A percentile compares a stretch with the other conserved stretches of the same genome.
These are phyloP conservation scores for Catamblyrhynchus diadema DNA, from an alignment of 2,797 vertebrate species.

Conservation along the genomic window DNA sequence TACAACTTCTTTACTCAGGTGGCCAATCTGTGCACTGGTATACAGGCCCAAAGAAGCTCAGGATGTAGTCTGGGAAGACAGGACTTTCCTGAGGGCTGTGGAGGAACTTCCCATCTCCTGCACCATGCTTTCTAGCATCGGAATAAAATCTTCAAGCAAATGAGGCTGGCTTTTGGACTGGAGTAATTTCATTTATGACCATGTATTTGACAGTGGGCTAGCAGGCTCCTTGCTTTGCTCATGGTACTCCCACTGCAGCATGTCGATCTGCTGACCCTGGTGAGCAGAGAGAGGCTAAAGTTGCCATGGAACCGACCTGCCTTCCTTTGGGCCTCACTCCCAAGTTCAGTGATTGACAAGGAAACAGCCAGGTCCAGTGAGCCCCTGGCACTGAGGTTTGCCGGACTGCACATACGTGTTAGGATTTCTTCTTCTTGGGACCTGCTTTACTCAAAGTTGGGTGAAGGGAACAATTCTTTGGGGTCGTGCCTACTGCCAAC, in stretches of 20 bases:
- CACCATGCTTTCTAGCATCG: not conserved
- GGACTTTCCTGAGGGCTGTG: not conserved
- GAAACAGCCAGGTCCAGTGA: not conserved
- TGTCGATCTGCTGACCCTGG: not conserved
- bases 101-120: not conserved
- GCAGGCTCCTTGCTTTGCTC: not conserved
- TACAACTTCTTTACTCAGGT: not conserved
- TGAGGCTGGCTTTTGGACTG: not conserved
- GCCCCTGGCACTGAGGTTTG: not conserved
- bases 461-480: not conserved
- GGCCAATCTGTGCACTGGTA: rapidly evolving
- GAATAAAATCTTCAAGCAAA: not conserved
- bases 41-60: not conserved
- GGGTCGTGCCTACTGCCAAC: not conserved
- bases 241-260: not conserved
- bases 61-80: not conserved
- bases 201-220: not conserved
- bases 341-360: not conserved
- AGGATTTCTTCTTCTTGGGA: not conserved
- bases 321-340: not conserved
- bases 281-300: not conserved
- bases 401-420: rapidly evolving
- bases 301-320: not conserved
- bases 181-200: not conserved
- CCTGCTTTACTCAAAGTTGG: not conserved